phyloP scores from a whole-genome alignment of 53 echinoderm and acorn worm genomes.

The Paracentrotus lividus region DNA sequence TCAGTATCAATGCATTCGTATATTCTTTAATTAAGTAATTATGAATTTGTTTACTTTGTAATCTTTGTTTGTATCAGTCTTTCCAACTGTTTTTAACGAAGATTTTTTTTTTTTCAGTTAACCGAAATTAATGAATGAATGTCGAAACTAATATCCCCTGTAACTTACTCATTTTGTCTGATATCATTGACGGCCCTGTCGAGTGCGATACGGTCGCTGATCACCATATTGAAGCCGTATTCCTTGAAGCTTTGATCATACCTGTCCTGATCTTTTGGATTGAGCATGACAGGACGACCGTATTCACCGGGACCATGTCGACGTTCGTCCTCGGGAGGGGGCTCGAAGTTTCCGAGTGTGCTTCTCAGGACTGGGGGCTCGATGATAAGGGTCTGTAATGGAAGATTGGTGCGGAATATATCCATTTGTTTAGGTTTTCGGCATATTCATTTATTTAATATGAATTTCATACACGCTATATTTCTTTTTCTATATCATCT shows the following conservation, averaged over 20 bases:
- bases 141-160: neutral
- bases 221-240: conserved; percentile 97
- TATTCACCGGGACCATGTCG: conserved; percentile 86
- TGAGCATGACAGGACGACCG: conserved; percentile 77
- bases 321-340: conserved; percentile 66
- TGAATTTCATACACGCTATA: too few relatives aligned
- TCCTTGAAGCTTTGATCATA: conserved; percentile 86
- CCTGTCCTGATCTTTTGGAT: conserved; percentile 70
- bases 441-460: too few relatives aligned
- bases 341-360: conserved; percentile 85
- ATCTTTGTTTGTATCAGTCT: too few relatives aligned
- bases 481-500: too few relatives aligned
- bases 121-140: too few relatives aligned
- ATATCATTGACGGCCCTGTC: conserved; percentile 93
- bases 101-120: too few relatives aligned
- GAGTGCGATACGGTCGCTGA: conserved; percentile 91
- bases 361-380: conserved; percentile 77
- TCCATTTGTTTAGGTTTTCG: too few relatives aligned
- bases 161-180: conserved; percentile 89
- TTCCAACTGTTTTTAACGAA: too few relatives aligned
- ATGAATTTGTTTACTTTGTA: neutral
- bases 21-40: too few relatives aligned
- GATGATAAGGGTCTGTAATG: conserved; percentile 8
- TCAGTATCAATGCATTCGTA: too few relatives aligned
- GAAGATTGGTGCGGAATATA: too few relatives aligned